phyloP scores from a whole-genome alignment of 30 jellyfish, hydroid and myxozoan genomes.

The Pelagia noctiluca region DNA sequence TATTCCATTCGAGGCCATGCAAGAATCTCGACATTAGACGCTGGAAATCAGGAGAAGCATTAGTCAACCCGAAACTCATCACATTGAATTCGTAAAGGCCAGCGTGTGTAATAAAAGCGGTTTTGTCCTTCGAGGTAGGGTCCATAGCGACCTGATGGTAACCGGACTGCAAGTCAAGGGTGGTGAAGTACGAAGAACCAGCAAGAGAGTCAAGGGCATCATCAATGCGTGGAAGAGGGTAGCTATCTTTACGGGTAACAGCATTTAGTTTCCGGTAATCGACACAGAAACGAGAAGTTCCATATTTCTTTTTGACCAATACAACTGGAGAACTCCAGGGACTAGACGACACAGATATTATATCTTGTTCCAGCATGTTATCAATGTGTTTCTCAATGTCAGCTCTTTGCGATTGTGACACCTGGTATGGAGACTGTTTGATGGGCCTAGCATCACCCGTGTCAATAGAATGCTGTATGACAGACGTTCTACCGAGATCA shows the following conservation, averaged over 20 bases:
- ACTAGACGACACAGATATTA: background rate
- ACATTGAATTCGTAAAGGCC: slow-evolving; percentile 30
- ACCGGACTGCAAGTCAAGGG: slow-evolving; percentile 58
- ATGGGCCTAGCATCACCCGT: slow-evolving; percentile 30
- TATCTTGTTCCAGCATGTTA: slow-evolving; percentile 11
- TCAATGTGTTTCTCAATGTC: slow-evolving; percentile 23
- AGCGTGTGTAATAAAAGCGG: slow-evolving; percentile 54
- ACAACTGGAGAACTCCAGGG: slow-evolving; percentile 49
- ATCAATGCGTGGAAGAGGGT: slow-evolving; percentile 35
- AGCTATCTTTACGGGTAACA: slow-evolving; percentile 56
- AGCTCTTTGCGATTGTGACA: slow-evolving; percentile 28
- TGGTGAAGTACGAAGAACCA: slow-evolving; percentile 17
- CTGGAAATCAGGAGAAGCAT: slow-evolving; percentile 55
- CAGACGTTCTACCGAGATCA: slow-evolving; percentile 11
- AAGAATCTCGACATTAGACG: slow-evolving; percentile 57
- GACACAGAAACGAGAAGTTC: slow-evolving; percentile 47
- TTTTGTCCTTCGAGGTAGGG: slow-evolving; percentile 6
- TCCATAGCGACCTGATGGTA: slow-evolving; percentile 49
- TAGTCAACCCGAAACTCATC: slow-evolving; percentile 37
- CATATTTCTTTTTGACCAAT: slow-evolving; percentile 15
- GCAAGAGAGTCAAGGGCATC: slow-evolving; percentile 26
- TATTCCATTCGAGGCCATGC: slow-evolving; percentile 42
- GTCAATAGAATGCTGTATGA: background rate
- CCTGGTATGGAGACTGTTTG: slow-evolving; percentile 11
- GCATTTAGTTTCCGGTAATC: slow-evolving; percentile 52